A percentile compares a stretch with the other conserved stretches of the same genome.
Conservation (phyloP, 2,888 invertebrate genomes). For the Branchinecta sandiegonensis region DNA sequence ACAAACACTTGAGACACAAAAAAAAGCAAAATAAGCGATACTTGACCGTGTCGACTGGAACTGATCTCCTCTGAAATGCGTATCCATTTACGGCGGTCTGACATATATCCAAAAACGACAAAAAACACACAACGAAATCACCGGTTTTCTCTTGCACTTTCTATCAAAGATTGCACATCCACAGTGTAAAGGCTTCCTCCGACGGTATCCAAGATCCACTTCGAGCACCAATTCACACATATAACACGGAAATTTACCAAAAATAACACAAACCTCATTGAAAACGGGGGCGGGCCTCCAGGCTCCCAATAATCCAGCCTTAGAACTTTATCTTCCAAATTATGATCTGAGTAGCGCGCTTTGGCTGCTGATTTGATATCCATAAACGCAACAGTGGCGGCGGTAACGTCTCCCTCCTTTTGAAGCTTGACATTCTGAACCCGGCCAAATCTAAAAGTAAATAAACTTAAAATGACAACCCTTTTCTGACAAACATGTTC, state of each 20-base stretch:
- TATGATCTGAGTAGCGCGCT: slow-evolving; percentile 78
- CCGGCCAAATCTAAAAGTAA: slow-evolving; percentile 73
- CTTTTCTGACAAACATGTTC: no score
- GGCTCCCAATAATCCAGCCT: slow-evolving; percentile 86
- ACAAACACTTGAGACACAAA: not conserved
- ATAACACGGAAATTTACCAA: not conserved
- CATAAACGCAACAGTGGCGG: slow-evolving; percentile 83
- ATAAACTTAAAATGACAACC: slow-evolving; percentile 15
- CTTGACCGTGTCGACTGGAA: not conserved
- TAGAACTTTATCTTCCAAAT: slow-evolving; percentile 68
- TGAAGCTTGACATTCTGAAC: slow-evolving; percentile 87
- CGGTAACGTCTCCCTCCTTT: slow-evolving; percentile 25
- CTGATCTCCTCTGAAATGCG: no score
- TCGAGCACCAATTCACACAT: no score
- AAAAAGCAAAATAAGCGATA: slow-evolving; percentile 11
- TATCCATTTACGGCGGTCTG: no score
- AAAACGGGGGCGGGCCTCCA: slow-evolving; percentile 26
- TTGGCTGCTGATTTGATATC: slow-evolving; percentile 92
- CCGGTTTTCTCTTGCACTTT: no score
- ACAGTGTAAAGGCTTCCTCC: no score
- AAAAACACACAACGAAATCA: no score
- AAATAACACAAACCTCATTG: slow-evolving; percentile 14
- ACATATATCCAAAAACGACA: no score
- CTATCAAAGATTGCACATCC: no score
- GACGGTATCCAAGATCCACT: no score